A percentile compares a stretch with the other conserved stretches of the same genome.
Evolutionary conservation across 2,888 invertebrate genomes (phyloP).

Genomic region (Amblyjoppa fuscipennis): DNA sequence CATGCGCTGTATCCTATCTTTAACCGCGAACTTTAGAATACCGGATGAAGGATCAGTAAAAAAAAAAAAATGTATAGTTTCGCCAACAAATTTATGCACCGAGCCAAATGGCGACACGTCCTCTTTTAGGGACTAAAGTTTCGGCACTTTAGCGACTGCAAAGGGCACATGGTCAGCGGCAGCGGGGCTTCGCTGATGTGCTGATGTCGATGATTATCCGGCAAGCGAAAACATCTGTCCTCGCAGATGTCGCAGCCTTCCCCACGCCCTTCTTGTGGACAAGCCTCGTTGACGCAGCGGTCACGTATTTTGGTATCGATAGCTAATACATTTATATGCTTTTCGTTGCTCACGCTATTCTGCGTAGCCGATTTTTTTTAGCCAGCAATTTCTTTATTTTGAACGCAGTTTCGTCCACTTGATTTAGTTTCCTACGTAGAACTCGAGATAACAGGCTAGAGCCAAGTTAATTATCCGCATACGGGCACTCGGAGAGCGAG

Average conservation of each 20-base stretch:
- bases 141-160: constrained; percentile 18
- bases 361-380: neutral
- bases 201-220: constrained; percentile 58
- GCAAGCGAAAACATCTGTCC: constrained; percentile 60
- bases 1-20: constrained; percentile 24
- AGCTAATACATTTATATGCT: neutral
- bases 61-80: neutral
- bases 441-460: constrained; percentile 31
- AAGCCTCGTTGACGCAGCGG: constrained; percentile 13
- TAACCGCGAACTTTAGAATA: neutral
- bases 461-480: constrained; percentile 67
- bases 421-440: constrained; percentile 25
- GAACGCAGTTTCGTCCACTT: constrained; percentile 2
- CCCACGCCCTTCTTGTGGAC: constrained; percentile 9
- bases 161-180: constrained; percentile 15
- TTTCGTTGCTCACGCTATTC: neutral
- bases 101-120: constrained; percentile 1
- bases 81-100: constrained; percentile 14
- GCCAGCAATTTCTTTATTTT: neutral
- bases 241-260: constrained; percentile 54
- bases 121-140: constrained; percentile 16
- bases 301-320: neutral
- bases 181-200: constrained; percentile 44
- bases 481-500: constrained; percentile 43
- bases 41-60: neutral